phyloP scores from a whole-genome alignment of 2,113 vertebrate species.

The Pyxicephalus adspersus region DNA sequence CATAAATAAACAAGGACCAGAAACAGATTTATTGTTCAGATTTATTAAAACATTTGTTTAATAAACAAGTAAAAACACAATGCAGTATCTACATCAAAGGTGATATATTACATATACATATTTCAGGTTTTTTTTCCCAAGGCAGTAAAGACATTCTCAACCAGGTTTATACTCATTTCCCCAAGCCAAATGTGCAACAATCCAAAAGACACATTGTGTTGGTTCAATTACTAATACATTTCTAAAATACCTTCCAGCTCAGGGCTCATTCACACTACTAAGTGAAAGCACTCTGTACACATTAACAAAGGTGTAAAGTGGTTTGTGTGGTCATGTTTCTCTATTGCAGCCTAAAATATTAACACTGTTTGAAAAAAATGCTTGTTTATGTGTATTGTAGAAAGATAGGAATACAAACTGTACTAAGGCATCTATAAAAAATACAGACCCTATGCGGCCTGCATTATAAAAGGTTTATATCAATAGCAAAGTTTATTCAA shows the following conservation, averaged over 20 bases:
- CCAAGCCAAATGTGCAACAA: neutral
- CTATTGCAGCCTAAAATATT: no score
- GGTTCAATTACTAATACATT: neutral
- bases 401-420: no score
- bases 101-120: slow-evolving; percentile 71
- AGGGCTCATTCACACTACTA: neutral
- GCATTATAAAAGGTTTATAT: no score
- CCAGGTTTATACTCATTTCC: neutral
- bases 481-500: no score
- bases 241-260: slow-evolving; percentile 16
- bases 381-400: no score
- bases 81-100: slow-evolving; percentile 75
- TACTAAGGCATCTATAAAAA: no score
- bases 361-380: no score
- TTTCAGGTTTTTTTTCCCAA: slow-evolving; percentile 36
- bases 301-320: no score
- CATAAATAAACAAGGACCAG: neutral
- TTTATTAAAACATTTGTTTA: slow-evolving; percentile 74
- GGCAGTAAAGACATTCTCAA: slow-evolving; percentile 31
- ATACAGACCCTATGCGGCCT: no score
- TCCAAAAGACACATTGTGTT: neutral
- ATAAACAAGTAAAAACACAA: slow-evolving; percentile 77
- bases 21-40: slow-evolving; percentile 58
- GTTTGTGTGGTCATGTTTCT: no score
- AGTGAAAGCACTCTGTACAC: no score